Base-by-base conservation (phyloP, 2,888 invertebrate species). In the Cyclophora punctaria region DNA sequence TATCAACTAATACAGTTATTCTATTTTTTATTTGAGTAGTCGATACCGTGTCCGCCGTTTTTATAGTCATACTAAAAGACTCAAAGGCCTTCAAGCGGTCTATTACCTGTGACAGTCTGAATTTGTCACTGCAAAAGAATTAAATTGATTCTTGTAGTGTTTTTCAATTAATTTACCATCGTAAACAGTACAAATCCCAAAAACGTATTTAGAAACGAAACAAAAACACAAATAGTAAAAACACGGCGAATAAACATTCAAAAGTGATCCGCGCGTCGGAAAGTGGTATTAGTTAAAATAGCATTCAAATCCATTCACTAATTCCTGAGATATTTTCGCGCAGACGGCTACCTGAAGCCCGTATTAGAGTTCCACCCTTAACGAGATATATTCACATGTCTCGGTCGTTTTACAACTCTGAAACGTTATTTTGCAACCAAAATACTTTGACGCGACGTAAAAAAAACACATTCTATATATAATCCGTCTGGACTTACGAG, bases 361-460 rank as follows among this genome's bases (percentile, higher is more conserved):
- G 34, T 34, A 44, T 44, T 44, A 44, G 34, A 46, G 50, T 47
- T 56, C 50, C 47, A 55, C 55, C 51, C 51, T 56, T 54, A 57
- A 52, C 51, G 51, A 55, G 50, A 56, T 53, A 52, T 57, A 57
- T 61, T 56, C 44, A 48, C 43, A 37, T 37, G 56, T 59, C 55
- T 52, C 55, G 52, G 60, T 60, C 60, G 60, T 57, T 60, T 58
- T 64, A 58, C 67, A 69, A 67, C 66, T 57, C 63, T 57, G 67
- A 69, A 72, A 69, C 68, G 67, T 68, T 75, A 75, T 79, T 79
- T 75, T 77, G 79, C 74, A 78, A 78, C 79, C 67, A 68, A 63
- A 80, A 80, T 79, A 80, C 75, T 72, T 62, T 69, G 63, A 62
- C 66, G 64, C 66, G 73, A 71, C 71, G 71, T 71, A 78, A 80